Conservation (phyloP, 2,888 invertebrate genomes). For the Steinernema scapterisci region DNA sequence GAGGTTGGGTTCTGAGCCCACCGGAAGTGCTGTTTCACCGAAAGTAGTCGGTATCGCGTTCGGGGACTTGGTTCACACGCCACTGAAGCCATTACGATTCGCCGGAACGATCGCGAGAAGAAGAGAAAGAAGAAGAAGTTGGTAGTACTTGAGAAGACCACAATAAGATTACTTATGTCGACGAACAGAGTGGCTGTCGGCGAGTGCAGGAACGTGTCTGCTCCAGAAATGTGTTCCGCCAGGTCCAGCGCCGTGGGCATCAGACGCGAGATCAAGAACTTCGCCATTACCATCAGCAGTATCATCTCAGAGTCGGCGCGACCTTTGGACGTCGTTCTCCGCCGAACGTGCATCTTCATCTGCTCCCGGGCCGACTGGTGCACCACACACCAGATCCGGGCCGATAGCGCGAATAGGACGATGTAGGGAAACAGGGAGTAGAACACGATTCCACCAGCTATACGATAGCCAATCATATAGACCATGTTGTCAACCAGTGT, state of each 20-base stretch:
- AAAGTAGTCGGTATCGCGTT: slow-evolving; percentile 2
- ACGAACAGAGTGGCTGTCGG: slow-evolving; percentile 42
- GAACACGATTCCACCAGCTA: slow-evolving; percentile 47
- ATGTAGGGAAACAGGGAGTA: slow-evolving; percentile 50
- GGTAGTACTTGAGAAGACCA: slow-evolving; percentile 40
- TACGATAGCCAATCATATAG: slow-evolving; percentile 50
- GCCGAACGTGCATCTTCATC: slow-evolving; percentile 2
- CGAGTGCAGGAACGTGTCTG: slow-evolving; percentile 39
- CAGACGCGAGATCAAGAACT: slow-evolving; percentile 50
- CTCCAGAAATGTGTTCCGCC: slow-evolving; percentile 44
- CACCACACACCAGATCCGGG: slow-evolving; percentile 35
- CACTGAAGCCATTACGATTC: slow-evolving; percentile 25
- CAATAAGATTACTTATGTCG: slow-evolving; percentile 45
- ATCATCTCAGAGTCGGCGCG: slow-evolving; percentile 27
- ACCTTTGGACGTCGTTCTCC: not conserved
- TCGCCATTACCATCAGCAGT: slow-evolving; percentile 34
- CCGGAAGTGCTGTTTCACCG: slow-evolving; percentile 17
- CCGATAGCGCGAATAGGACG: slow-evolving; percentile 41
- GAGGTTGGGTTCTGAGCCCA: not conserved
- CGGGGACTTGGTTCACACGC: not conserved
- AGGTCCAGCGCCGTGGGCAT: slow-evolving; percentile 49
- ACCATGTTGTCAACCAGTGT: slow-evolving; percentile 41
- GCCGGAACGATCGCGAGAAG: slow-evolving; percentile 45
- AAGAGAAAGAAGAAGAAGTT: slow-evolving; percentile 50
- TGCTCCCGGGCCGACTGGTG: slow-evolving; percentile 37